phyloP scores from a whole-genome alignment of 1,140 invertebrate genomes.

The Drosophila kanapiae region DNA sequence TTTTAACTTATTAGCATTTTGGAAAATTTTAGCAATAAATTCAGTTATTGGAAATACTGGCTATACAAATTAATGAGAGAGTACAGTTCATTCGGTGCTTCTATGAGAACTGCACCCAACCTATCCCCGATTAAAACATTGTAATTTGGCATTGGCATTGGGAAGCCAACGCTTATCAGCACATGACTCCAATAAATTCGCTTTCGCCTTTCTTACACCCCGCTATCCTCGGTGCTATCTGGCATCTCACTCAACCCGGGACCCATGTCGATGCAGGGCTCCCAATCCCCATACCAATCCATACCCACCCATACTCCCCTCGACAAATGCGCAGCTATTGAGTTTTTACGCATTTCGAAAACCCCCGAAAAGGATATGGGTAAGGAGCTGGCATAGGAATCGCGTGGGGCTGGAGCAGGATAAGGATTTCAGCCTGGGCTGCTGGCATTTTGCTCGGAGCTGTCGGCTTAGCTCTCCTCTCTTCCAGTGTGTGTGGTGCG shows the following conservation, averaged over 20 bases:
- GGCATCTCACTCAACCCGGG: constrained; percentile 60
- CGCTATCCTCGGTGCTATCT: constrained; percentile 50
- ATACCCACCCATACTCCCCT: background rate
- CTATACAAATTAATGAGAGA: background rate
- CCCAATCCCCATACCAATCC: constrained; percentile 1
- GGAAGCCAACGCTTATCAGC: constrained; percentile 70
- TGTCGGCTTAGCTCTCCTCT: constrained; percentile 38
- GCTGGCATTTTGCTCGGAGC: constrained; percentile 42
- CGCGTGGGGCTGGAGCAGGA: constrained; percentile 26
- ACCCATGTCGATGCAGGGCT: constrained; percentile 60
- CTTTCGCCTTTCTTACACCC: constrained; percentile 45
- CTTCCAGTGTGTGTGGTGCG: constrained; percentile 26
- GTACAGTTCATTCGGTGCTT: background rate
- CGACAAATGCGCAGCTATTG: constrained; percentile 73
- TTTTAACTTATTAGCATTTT: too few relatives aligned
- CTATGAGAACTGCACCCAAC: background rate
- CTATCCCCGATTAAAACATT: constrained; percentile 56
- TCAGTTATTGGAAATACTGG: too few relatives aligned
- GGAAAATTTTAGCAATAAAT: too few relatives aligned
- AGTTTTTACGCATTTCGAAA: constrained; percentile 81
- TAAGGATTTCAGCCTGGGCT: constrained; percentile 50
- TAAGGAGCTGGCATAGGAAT: constrained; percentile 1
- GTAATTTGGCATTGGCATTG: constrained; percentile 79
- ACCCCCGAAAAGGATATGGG: constrained; percentile 55
- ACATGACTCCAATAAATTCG: constrained; percentile 83